Evolutionary conservation across 2,888 invertebrate species (phyloP), one percentile per base, ranked within the genome.

Genomic region (Epistrophe eligans): DNA sequence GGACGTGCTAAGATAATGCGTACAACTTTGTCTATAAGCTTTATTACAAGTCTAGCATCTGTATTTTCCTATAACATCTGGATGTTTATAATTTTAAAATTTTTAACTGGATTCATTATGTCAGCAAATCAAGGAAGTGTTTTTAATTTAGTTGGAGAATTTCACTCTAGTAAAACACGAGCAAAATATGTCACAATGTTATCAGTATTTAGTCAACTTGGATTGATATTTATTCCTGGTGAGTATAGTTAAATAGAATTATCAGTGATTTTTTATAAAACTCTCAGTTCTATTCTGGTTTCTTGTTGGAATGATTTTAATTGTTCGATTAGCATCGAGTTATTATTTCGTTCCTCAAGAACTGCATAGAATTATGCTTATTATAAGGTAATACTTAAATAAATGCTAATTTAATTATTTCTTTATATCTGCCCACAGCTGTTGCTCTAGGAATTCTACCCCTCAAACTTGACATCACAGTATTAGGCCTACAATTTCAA

Each of bases 371-470:
- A 32, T 32, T 15, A 45, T 0, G 2, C 7, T 43, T 6, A 7
- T 4, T 6, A n/a, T 50, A n/a, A n/a, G n/a, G n/a, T 35, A 35
- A 0, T 52, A 15, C 7, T 11, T 52, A 24, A 28, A 28, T 13
- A 28, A 0, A 28, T 32, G 3, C 17, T 17, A 45, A 9, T 35
- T 17, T 15, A 32, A 4, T 17, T 15, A n/a, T n/a, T 15, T 48
- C 1, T n/a, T 15, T 48, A 0, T 43, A 0, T 43, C 2, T 71
- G 1, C 24, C 91, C 92, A 9, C 91, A 95, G 96, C 94, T 67
- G 91, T 96, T 77, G 96, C 96, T 13, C 95, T 96, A 95, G 90
- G 94, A 0, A 94, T 97, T 13, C 94, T 97, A 0, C 96, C 97
- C 0, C 89, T 94, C 0, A 91, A 94, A 6, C 93, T 95, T 89